These are phyloP conservation scores for Xiphophorus hellerii DNA, from an alignment of 2,113 vertebrate genomes.

Conservation along the genomic window DNA sequence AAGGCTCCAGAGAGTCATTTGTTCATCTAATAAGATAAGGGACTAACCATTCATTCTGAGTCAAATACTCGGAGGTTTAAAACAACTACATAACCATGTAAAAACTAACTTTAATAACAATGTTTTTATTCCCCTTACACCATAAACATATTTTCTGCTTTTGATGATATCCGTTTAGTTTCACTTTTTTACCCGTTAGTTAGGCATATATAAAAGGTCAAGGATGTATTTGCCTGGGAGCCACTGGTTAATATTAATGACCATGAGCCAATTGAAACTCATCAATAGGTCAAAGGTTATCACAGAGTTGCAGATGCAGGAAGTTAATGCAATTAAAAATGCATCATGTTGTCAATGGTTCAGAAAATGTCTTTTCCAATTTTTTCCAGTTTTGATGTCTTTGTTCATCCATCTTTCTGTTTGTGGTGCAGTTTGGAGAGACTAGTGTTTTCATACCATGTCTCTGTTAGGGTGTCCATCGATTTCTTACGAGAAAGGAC, in stretches of 20 bases:
- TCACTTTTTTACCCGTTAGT: conserved; percentile 35
- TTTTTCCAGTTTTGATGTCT: conserved; percentile 13
- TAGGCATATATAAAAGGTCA: conserved; percentile 70
- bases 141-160: background rate
- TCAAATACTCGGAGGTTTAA: conserved; percentile 13
- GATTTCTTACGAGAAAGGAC: conserved; percentile 1
- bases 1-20: conserved; percentile 25
- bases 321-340: conserved; percentile 79
- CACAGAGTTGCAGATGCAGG: conserved; percentile 69
- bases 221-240: conserved; percentile 68
- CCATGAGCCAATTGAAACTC: conserved; percentile 48
- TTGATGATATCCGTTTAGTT: conserved; percentile 27
- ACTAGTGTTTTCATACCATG: background rate
- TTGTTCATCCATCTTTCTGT: conserved; percentile 27
- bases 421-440: background rate
- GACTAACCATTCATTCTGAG: conserved; percentile 33
- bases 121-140: conserved; percentile 32
- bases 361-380: conserved; percentile 37
- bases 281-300: conserved; percentile 82
- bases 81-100: conserved; percentile 20
- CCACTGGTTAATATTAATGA: conserved; percentile 79
- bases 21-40: conserved; percentile 45
- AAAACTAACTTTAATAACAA: background rate
- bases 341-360: conserved; percentile 58
- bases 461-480: background rate